A percentile compares a stretch with the other conserved stretches of the same genome.
Conservation (phyloP, 2,113 vertebrate genomes). For the Mastomys coucha region DNA sequence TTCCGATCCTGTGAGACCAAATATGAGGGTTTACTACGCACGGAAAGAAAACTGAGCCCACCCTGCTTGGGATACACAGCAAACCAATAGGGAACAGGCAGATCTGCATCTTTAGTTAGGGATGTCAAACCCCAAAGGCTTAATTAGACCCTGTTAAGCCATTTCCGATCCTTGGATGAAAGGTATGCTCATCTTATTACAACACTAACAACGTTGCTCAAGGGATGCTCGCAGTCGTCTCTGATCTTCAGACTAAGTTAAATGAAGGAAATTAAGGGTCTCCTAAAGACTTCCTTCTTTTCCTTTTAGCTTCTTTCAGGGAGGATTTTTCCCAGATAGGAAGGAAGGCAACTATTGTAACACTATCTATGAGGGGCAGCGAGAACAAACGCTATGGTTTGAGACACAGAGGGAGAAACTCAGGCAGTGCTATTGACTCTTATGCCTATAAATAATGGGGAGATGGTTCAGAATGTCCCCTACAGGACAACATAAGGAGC, state of each 20-base stretch:
- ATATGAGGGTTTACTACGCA: background rate
- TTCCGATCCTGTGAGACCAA: background rate
- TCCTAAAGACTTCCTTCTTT: background rate
- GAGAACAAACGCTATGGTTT: background rate
- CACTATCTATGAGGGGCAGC: background rate
- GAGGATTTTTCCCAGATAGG: background rate
- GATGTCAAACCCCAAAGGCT: conserved; percentile 44
- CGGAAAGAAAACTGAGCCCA: background rate
- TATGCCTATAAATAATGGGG: background rate
- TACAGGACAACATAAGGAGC: background rate
- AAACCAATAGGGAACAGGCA: background rate
- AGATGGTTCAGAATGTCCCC: background rate
- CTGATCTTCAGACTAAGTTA: conserved; percentile 72
- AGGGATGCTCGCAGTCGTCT: conserved; percentile 56
- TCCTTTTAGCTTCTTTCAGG: background rate
- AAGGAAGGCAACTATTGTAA: background rate
- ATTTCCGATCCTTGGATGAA: conserved; percentile 71
- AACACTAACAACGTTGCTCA: conserved; percentile 31
- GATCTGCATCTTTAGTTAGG: background rate
- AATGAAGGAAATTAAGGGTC: conserved; percentile 66
- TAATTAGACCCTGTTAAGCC: conserved; percentile 75
- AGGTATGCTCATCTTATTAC: conserved; percentile 62
- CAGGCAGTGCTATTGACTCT: background rate
- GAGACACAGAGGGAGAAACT: background rate
- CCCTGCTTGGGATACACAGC: background rate